A percentile compares a stretch with the other conserved stretches of the same genome.
Evolutionary conservation across 2,113 vertebrate species (phyloP).

Genomic region (Halichoerus grypus): DNA sequence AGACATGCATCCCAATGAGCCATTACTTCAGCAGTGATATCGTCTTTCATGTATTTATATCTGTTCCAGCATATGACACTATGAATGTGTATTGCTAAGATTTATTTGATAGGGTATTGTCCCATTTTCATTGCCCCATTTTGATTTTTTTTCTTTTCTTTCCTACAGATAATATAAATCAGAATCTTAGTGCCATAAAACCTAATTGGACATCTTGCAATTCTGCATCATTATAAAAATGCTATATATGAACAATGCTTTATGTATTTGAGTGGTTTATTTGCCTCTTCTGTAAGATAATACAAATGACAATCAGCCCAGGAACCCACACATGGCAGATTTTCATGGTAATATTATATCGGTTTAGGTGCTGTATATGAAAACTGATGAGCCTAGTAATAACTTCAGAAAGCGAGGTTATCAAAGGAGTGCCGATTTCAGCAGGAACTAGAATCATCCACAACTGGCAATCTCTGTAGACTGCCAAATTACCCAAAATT

Average conservation of each 20-base stretch:
- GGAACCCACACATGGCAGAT: slow-evolving; percentile 59
- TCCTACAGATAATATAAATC: slow-evolving; percentile 71
- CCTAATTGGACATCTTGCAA: slow-evolving; percentile 62
- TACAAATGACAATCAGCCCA: slow-evolving; percentile 66
- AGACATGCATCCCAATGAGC: neutral
- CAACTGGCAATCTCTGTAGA: slow-evolving; percentile 72
- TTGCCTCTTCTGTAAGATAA: slow-evolving; percentile 62
- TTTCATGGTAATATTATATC: slow-evolving; percentile 69
- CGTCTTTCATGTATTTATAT: slow-evolving; percentile 8
- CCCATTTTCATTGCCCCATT: slow-evolving; percentile 37
- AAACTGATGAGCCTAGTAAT: slow-evolving; percentile 63
- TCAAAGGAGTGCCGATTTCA: slow-evolving; percentile 80
- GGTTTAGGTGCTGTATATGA: slow-evolving; percentile 55
- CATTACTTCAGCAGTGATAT: neutral
- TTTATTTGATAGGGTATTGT: slow-evolving; percentile 52
- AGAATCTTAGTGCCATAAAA: slow-evolving; percentile 55
- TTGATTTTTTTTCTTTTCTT: slow-evolving; percentile 22
- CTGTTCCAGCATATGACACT: slow-evolving; percentile 36
- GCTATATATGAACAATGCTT: slow-evolving; percentile 23
- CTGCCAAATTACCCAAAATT: slow-evolving; percentile 77
- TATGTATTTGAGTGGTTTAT: slow-evolving; percentile 30
- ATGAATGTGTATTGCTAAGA: slow-evolving; percentile 52
- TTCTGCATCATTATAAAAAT: slow-evolving; percentile 57
- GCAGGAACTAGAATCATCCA: slow-evolving; percentile 72
- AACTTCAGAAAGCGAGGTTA: slow-evolving; percentile 56